Evolutionary conservation across 64 coral and sea anemone genomes (phyloP).

Genomic region (Acropora yongei): DNA sequence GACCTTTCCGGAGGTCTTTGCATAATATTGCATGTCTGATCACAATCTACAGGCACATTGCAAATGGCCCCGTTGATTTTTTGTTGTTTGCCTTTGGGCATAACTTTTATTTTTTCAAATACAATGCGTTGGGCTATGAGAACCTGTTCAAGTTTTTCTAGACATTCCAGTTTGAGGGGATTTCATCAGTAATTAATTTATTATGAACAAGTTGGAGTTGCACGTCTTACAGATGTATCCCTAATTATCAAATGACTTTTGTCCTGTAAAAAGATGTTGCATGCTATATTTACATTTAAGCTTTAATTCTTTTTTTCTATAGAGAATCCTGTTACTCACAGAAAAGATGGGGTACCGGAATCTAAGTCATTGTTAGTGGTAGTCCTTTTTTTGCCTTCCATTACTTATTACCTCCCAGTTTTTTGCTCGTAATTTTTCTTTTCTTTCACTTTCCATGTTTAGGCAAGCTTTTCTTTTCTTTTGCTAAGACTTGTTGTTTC

Average conservation of each 20-base stretch:
- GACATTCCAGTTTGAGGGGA: conserved; percentile 65
- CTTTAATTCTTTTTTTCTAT: not conserved
- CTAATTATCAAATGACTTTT: conserved; percentile 1
- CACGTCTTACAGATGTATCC: not conserved
- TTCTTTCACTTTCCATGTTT: not conserved
- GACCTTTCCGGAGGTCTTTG: conserved; percentile 38
- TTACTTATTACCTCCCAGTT: not conserved
- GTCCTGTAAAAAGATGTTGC: conserved; percentile 3
- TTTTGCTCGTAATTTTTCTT: not conserved
- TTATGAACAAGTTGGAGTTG: conserved; percentile 72
- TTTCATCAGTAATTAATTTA: conserved; percentile 70
- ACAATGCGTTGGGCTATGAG: conserved; percentile 60
- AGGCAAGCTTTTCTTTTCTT: conserved; percentile 1
- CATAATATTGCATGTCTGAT: conserved; percentile 26
- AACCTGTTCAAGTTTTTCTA: conserved; percentile 79
- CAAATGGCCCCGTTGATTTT: conserved; percentile 39
- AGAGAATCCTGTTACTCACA: conserved; percentile 57
- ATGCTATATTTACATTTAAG: not conserved
- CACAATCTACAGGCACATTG: conserved; percentile 48
- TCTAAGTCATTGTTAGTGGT: conserved; percentile 18
- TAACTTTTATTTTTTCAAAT: conserved; percentile 67
- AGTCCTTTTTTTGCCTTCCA: not conserved
- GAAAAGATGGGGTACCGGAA: too few relatives aligned
- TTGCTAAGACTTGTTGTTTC: conserved; percentile 12
- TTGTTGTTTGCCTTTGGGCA: conserved; percentile 54